phyloP scores from a whole-genome alignment of 2,113 vertebrate genomes.

The Promerops cafer region DNA sequence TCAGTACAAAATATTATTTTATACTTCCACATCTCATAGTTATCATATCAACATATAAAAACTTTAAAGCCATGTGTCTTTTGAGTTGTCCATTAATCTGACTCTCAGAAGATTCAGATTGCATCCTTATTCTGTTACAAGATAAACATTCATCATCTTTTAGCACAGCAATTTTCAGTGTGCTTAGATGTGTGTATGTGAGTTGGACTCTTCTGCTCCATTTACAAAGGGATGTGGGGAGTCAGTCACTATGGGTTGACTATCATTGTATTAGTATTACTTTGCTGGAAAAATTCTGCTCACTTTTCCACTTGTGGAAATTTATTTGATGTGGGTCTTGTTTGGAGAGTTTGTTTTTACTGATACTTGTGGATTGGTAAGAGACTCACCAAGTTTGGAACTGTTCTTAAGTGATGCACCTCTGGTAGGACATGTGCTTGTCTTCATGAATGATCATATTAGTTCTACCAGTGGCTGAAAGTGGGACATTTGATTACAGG shows the following conservation, averaged over 20 bases:
- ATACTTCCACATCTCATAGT: slow-evolving; percentile 14
- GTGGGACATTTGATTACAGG: not conserved
- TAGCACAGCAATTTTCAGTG: not conserved
- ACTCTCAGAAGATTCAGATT: not conserved
- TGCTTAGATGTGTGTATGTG: not conserved
- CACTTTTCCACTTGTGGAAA: not conserved
- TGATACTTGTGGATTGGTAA: not conserved
- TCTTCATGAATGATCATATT: not conserved
- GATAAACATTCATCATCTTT: not conserved
- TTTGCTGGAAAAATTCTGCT: not conserved
- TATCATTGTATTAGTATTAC: not conserved
- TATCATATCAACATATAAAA: not conserved
- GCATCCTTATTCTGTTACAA: not conserved
- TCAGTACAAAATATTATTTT: slow-evolving; percentile 45
- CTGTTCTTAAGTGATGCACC: not conserved
- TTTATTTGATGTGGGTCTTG: not conserved
- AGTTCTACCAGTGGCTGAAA: not conserved
- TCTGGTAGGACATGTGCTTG: not conserved
- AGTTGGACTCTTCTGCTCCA: not conserved
- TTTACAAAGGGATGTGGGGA: not conserved
- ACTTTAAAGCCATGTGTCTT: not conserved
- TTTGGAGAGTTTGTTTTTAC: not conserved
- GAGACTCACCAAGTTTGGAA: not conserved
- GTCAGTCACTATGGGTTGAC: not conserved
- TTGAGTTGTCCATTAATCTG: not conserved